Evolutionary conservation across 1,140 invertebrate genomes (phyloP).

Genomic region (Danaus melanippus): DNA sequence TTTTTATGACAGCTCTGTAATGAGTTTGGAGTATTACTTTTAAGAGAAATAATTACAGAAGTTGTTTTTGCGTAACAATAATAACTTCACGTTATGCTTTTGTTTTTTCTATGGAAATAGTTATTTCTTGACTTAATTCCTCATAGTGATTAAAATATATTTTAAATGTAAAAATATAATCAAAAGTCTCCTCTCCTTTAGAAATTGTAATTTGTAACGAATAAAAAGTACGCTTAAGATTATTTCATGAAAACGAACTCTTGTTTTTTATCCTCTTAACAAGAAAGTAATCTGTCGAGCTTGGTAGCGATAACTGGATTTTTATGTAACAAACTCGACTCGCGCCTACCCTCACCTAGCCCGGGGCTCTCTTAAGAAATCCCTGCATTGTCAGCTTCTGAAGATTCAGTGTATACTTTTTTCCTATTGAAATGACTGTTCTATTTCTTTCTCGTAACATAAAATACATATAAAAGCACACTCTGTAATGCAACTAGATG

Average conservation of each 20-base stretch:
- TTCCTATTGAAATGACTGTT: slow-evolving; percentile 57
- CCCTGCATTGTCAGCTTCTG: slow-evolving; percentile 58
- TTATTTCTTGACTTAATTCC: slow-evolving; percentile 8
- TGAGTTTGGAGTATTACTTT: slow-evolving; percentile 25
- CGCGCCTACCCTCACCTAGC: slow-evolving; percentile 67
- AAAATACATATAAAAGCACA: slow-evolving; percentile 58
- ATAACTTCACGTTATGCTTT: slow-evolving; percentile 16
- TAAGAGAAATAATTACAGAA: slow-evolving; percentile 23
- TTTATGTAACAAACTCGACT: slow-evolving; percentile 67
- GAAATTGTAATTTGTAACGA: slow-evolving; percentile 7
- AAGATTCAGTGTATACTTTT: slow-evolving; percentile 62
- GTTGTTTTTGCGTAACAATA: slow-evolving; percentile 16
- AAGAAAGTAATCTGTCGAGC: slow-evolving; percentile 68
- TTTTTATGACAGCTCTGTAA: slow-evolving; percentile 28
- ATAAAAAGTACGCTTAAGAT: slow-evolving; percentile 22
- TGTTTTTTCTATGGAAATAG: slow-evolving; percentile 11
- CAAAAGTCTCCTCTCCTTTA: slow-evolving; percentile 7
- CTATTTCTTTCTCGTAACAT: slow-evolving; percentile 59
- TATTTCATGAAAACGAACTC: slow-evolving; percentile 55
- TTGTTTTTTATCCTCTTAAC: slow-evolving; percentile 67
- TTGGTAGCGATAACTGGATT: slow-evolving; percentile 65
- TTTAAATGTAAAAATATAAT: background rate
- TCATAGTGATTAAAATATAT: slow-evolving; percentile 2
- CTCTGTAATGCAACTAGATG: slow-evolving; percentile 34
- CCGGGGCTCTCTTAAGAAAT: slow-evolving; percentile 55